Evolutionary conservation across 30 jellyfish, hydroid and myxozoan species (phyloP), one percentile per base, ranked within the genome.

Genomic region (Aurelia sp.): DNA sequence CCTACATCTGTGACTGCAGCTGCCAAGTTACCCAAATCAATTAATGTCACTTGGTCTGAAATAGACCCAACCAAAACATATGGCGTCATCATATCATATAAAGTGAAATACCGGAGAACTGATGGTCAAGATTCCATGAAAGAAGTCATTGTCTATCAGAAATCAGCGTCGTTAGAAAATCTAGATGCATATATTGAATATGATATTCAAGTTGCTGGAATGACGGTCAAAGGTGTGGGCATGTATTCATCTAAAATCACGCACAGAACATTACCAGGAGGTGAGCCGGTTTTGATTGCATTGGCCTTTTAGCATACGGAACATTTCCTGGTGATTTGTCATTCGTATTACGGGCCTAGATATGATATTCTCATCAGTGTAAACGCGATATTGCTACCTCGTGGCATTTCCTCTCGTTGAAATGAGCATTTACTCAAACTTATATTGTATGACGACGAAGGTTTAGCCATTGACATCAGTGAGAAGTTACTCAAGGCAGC

Each of bases 161-260:
- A 35, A 37, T 11, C 51, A 7, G 66, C 64, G 4, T 20, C 27
- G 18, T 15, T 82, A 15, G 22, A 33, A 7, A 31, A 60, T 47
- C 79, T 82, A 23, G 86, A 74, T 16, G 79, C 62, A 17, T 53
- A 82, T 35, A 44, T 22, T 17, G 81, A 82, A 20, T 82, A 82
- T 61, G 86, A 70, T 69, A 70, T 81, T n/a, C 33, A 53, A 11
- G 91, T 81, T 52, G 91, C 90, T 12, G 91, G 91, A 4, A 67
- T 66, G 76, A 81, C 91, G 16, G n/a, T 64, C 17, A 81, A 68
- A 81, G 91, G 91, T 50, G 76, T 51, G 21, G 91, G 91, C 3
- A 35, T 37, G 4, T 81, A 52, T 37, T 63, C 91, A 7, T 11
- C 57, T 22, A 31, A 19, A 21, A 13, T 20, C 31, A 44, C 60